These are phyloP conservation scores for Paedocypris sp. DNA, from an alignment of 2,113 vertebrate genomes.

Conservation along the genomic window DNA sequence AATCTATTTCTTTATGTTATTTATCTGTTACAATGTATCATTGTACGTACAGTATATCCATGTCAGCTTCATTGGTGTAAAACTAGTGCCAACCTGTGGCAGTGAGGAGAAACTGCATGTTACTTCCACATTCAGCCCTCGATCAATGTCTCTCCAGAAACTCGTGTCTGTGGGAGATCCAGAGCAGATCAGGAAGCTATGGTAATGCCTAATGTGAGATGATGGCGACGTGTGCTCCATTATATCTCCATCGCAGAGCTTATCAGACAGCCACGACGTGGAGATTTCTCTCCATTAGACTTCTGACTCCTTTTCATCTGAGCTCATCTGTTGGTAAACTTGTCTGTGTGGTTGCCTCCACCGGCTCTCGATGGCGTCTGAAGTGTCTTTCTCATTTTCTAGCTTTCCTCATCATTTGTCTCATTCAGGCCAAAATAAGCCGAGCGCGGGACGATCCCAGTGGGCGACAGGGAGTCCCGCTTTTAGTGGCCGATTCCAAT, in stretches of 20 bases:
- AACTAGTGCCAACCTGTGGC: conserved; percentile 24
- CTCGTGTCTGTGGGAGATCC: too few species aligned
- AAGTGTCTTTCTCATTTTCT: conserved; percentile 19
- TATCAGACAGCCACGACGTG: background rate
- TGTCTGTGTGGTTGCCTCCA: background rate
- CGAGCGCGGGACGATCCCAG: conserved; percentile 5
- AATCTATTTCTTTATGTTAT: too few species aligned
- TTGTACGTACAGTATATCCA: background rate
- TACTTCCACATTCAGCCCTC: too few species aligned
- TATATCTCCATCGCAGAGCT: background rate
- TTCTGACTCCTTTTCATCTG: background rate
- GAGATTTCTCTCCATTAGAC: background rate
- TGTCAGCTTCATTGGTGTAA: background rate
- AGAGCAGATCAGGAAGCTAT: too few species aligned
- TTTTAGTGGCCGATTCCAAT: conserved; percentile 13
- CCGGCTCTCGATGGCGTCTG: conserved; percentile 2
- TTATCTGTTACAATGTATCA: background rate
- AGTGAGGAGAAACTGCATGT: conserved; percentile 1
- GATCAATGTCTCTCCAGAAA: too few species aligned
- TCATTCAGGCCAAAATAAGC: background rate
- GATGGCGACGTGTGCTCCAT: too few species aligned
- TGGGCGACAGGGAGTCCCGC: conserved; percentile 19
- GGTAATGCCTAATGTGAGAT: too few species aligned
- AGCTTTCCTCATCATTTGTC: conserved; percentile 8
- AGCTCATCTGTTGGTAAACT: background rate